phyloP scores from a whole-genome alignment of 2,888 invertebrate species.

The Nesidiocoris tenuis region DNA sequence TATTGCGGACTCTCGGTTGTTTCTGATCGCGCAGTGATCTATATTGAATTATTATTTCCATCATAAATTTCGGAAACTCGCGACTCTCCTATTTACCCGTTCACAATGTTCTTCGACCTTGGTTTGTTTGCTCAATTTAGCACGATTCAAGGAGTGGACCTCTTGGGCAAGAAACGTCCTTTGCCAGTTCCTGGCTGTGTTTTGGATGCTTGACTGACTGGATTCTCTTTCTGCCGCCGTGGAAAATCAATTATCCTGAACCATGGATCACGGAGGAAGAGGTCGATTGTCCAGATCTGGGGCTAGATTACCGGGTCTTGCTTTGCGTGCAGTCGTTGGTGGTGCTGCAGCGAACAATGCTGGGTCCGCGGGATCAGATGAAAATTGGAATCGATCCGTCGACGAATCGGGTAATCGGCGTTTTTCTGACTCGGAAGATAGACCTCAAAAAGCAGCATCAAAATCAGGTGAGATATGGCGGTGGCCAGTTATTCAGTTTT shows the following conservation, averaged over 20 bases:
- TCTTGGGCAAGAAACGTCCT: neutral
- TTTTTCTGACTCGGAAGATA: slow-evolving; percentile 52
- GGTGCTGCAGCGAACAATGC: neutral
- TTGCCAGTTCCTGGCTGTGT: too few species aligned
- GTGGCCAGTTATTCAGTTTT: too few species aligned
- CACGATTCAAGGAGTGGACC: neutral
- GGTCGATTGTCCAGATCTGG: slow-evolving; percentile 48
- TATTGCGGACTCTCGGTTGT: too few species aligned
- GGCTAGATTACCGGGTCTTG: slow-evolving; percentile 48
- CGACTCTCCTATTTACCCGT: too few species aligned
- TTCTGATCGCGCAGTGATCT: too few species aligned
- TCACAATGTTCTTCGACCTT: neutral
- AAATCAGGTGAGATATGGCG: slow-evolving; percentile 49
- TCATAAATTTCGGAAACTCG: too few species aligned
- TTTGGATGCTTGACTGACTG: too few species aligned
- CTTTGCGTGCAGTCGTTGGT: slow-evolving; percentile 47
- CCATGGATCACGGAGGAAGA: slow-evolving; percentile 48
- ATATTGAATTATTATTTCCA: too few species aligned
- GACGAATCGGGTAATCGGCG: slow-evolving; percentile 51
- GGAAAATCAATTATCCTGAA: too few species aligned
- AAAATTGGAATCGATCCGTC: slow-evolving; percentile 49
- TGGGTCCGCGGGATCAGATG: slow-evolving; percentile 44
- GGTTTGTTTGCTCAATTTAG: neutral
- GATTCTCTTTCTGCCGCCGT: too few species aligned
- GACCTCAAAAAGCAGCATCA: slow-evolving; percentile 46